Conservation (phyloP, 1,140 invertebrate species). For the Brachionus paranguensis region DNA sequence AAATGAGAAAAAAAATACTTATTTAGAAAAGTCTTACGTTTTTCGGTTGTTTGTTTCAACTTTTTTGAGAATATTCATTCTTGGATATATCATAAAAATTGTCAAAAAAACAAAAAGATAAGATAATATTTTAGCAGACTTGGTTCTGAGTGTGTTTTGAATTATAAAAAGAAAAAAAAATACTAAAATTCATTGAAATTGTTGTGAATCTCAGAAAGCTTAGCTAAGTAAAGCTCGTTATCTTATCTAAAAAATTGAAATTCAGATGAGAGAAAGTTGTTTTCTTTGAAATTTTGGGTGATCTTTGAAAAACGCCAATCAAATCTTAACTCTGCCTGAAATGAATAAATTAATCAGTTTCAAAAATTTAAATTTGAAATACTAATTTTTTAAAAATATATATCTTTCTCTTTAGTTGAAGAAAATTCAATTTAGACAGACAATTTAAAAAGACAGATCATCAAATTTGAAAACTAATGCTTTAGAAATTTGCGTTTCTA, state of each 20-base stretch:
- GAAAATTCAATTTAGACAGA: background rate
- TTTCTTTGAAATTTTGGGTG: background rate
- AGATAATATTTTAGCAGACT: background rate
- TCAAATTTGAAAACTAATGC: background rate
- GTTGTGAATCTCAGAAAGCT: background rate
- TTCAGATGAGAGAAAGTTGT: background rate
- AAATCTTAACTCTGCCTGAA: background rate
- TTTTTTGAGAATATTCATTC: background rate
- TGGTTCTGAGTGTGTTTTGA: background rate
- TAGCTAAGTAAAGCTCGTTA: background rate
- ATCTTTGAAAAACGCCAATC: slow-evolving; percentile 8
- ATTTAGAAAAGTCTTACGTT: background rate
- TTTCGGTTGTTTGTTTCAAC: background rate
- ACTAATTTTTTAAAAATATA: background rate
- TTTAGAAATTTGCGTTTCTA: background rate
- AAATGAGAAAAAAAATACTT: background rate
- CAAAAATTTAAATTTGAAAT: background rate
- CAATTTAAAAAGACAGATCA: background rate
- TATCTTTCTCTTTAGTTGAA: background rate
- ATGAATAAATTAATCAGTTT: background rate
- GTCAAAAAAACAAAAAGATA: background rate
- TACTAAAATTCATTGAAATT: background rate
- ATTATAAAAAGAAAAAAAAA: background rate
- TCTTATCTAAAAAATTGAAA: slow-evolving; percentile 18
- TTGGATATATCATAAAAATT: background rate